phyloP scores from a whole-genome alignment of 2,888 invertebrate species.

The Perizoma flavofasciatum region DNA sequence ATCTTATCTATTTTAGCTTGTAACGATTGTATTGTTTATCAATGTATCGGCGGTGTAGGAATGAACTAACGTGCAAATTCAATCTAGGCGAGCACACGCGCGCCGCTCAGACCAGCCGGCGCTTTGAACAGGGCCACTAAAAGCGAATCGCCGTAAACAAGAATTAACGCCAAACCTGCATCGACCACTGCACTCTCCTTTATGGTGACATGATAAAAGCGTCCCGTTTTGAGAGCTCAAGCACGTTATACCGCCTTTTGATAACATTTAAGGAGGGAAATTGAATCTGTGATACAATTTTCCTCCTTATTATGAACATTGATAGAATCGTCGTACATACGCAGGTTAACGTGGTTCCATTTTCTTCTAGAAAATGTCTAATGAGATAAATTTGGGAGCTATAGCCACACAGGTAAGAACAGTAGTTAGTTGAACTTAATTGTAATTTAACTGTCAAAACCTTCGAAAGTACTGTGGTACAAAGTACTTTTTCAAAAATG shows the following conservation, averaged over 20 bases:
- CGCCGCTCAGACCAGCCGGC: slow-evolving; percentile 32
- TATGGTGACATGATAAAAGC: slow-evolving; percentile 76
- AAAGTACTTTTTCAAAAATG: too few species aligned
- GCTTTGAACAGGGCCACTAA: slow-evolving; percentile 72
- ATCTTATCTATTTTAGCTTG: neutral
- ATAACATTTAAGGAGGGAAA: slow-evolving; percentile 15
- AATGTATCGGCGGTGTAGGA: slow-evolving; percentile 16
- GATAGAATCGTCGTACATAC: too few species aligned
- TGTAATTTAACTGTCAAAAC: too few species aligned
- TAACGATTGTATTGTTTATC: slow-evolving; percentile 8
- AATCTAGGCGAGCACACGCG: slow-evolving; percentile 58
- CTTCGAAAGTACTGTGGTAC: too few species aligned
- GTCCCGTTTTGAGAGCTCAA: slow-evolving; percentile 60
- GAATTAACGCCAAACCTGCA: slow-evolving; percentile 79
- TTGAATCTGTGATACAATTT: neutral
- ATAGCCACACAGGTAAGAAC: too few species aligned
- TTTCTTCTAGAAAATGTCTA: neutral
- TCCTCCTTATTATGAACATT: neutral
- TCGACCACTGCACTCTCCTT: slow-evolving; percentile 77
- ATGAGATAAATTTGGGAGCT: too few species aligned
- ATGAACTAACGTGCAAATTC: slow-evolving; percentile 46
- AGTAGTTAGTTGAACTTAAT: too few species aligned
- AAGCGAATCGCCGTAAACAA: slow-evolving; percentile 81
- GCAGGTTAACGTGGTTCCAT: neutral
- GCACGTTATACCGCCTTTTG: slow-evolving; percentile 40